Evolutionary conservation across 53 echinoderm and acorn worm genomes (phyloP), one percentile per base, ranked within the genome.

Genomic region (Holothuria scabra): DNA sequence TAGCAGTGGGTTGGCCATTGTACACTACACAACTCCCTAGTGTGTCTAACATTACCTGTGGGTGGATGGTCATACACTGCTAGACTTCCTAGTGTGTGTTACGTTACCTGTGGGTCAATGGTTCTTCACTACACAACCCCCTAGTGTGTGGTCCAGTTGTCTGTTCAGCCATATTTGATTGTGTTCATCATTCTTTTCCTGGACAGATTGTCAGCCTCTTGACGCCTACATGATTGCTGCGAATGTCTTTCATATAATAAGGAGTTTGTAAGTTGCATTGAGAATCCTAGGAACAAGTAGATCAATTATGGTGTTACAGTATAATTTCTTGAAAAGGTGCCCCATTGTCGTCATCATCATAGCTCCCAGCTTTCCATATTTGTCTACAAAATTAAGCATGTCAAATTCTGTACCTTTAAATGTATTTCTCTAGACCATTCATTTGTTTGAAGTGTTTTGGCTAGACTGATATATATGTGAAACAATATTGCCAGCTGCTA

Each of bases 201-300:
- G 89, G 89, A 89, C 89, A 89, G 89, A 89, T 89, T 79, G 60
- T 84, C 89, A 89, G 89, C 84, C 89, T 89, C 84, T 67, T 89
- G 89, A 79, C 79, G 79, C 59, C 79, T 79, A 58, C 79, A 58
- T 79, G 79, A 79, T 79, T 72, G 57, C 79, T 79, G 79, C 56
- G 79, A 79, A 79, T 79, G 79, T 79, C 79, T 79, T 59, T 57
- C 84, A 88, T 88, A 82, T 88, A 28, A 88, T 72, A 88, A 93
- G 93, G 93, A 93, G 93, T 93, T 93, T 93, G 93, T 93, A 93
- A 93, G 93, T 93, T 90, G 90, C 79, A 79, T 57, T 79, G 79
- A 84, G 60, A 65, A 84, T 55, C 60, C 67, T 82, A 88, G 83
- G 71, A 76, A 80, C 58, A 69, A 89, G 55, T 55, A 41, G 33